Evolutionary conservation across 2,113 vertebrate species (phyloP), one percentile per base, ranked within the genome.

Genomic region (Oenanthe melanoleuca): DNA sequence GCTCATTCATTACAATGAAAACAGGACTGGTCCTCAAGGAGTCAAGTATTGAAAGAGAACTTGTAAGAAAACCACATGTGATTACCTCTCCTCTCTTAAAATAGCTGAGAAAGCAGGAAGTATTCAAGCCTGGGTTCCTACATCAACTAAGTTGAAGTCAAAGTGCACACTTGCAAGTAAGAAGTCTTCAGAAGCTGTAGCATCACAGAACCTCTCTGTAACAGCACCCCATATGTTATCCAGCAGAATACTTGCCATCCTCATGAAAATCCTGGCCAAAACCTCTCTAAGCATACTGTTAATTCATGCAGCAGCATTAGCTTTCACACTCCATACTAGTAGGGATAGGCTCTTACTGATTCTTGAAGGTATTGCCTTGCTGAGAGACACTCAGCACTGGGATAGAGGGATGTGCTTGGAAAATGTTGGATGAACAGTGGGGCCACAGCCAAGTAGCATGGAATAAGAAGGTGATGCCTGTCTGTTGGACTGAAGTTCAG

Each of bases 71-170:
- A 67, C 79, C 72, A 45, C 85, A 56, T 87, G 71, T 95, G 91
- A 95, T 80, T 77, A 83, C 88, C 85, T 88, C 64, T 22, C 56
- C 45, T 94, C 78, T 88, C 92, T 88, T 90, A 94, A 94, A 96
- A 96, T 96, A 97, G 80, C 92, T 67, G 42, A 91, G 81, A 94
- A 95, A 86, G 79, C 88, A 88, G 79, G 81, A 95, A 96, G 95
- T 89, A 93, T 17, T 66, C 79, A 92, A 88, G 24, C 65, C 40
- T 11, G 1, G 28, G 60, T 94, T 95, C 49, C 56, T 86, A 18
- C 6, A 0, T 92, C 75, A 90, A 21, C 44, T 34, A 22, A 60
- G 56, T 60, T 67, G 31, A 57, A 89, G 82, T 31, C 80, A 90
- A 78, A 86, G 44, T 61, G 44, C 52, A 69, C 80, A 69, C 60